Percentiles rank a stretch among this genome's conserved stretches.
phyloP scores from a whole-genome alignment of 2,113 vertebrate genomes.

The Microtus pennsylvanicus region DNA sequence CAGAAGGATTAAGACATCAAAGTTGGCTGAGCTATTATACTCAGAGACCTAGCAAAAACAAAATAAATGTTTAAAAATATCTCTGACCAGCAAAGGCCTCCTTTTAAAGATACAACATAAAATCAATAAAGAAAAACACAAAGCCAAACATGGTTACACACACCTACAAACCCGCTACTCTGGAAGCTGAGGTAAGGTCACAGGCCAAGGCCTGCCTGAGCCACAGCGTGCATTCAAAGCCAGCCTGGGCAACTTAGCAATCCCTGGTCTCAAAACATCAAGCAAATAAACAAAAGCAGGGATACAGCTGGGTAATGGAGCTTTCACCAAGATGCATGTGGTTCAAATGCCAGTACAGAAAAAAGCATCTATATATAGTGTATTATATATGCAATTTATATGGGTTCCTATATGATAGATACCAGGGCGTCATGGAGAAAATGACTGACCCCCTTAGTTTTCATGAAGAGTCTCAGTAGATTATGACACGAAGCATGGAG shows the following conservation, averaged over 20 bases:
- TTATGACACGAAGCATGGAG: background rate
- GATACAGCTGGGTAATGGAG: background rate
- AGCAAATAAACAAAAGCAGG: background rate
- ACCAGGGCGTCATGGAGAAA: background rate
- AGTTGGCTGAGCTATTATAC: background rate
- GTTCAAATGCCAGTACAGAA: background rate
- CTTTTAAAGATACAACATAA: background rate
- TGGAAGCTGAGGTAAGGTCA: background rate
- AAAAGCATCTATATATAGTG: background rate
- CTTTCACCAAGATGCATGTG: background rate
- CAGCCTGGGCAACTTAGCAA: background rate
- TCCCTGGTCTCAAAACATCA: background rate
- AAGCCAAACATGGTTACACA: background rate
- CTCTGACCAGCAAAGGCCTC: background rate
- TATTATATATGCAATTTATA: no score
- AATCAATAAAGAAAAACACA: background rate
- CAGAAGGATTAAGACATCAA: background rate
- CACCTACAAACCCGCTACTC: no score
- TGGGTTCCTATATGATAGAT: background rate
- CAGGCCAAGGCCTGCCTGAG: background rate
- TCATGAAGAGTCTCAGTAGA: background rate
- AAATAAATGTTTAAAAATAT: background rate
- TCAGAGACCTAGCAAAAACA: background rate
- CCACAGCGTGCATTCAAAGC: background rate
- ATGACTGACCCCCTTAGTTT: background rate